These are phyloP conservation scores for Salvelinus namaycush DNA, from an alignment of 2,113 vertebrate species.

Conservation along the genomic window DNA sequence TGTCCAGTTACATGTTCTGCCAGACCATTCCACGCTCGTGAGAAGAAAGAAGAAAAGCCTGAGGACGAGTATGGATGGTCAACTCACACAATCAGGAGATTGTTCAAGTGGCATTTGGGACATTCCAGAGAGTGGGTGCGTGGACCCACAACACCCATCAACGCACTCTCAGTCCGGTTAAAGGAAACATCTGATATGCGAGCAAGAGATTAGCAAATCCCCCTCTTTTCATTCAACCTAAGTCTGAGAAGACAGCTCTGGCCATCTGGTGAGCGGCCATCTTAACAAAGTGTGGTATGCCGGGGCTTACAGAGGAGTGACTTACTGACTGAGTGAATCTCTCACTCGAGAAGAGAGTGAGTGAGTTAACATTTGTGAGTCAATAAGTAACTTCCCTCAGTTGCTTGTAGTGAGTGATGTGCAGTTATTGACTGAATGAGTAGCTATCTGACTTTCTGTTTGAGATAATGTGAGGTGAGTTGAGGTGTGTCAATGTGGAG, in stretches of 20 bases:
- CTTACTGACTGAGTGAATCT: no score
- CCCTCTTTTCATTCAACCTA: no score
- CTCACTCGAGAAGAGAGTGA: no score
- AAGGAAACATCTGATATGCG: not conserved
- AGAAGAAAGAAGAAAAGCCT: slow-evolving; percentile 9
- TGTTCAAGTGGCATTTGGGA: slow-evolving; percentile 21
- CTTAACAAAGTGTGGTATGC: no score
- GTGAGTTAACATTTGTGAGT: no score
- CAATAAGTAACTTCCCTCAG: not conserved
- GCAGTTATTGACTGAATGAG: not conserved
- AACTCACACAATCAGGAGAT: slow-evolving; percentile 16
- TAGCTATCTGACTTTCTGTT: no score
- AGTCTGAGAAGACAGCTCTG: no score
- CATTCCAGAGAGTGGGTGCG: slow-evolving; percentile 21
- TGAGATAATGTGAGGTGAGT: not conserved
- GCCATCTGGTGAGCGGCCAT: no score
- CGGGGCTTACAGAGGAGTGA: no score
- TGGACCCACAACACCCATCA: not conserved
- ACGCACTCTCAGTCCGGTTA: not conserved
- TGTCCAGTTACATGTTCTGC: no score
- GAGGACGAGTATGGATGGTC: not conserved
- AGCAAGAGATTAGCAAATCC: no score
- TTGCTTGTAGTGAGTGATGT: no score
- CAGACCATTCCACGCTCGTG: not conserved
- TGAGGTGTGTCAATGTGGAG: not conserved